Evolutionary conservation across 1,140 invertebrate genomes (phyloP).

Genomic region (Dufourea novaeangliae): DNA sequence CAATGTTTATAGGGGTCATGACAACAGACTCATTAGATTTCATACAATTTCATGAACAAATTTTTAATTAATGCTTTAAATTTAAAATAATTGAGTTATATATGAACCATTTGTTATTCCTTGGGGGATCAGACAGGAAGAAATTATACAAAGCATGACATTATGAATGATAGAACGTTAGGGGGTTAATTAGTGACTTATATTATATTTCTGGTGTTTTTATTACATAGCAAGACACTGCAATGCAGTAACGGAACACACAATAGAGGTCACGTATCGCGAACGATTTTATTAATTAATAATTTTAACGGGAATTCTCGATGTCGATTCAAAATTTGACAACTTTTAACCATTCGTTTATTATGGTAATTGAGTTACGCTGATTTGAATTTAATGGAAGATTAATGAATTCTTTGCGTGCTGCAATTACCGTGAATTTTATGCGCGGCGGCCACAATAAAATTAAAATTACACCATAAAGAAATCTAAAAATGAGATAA

Average conservation of each 20-base stretch:
- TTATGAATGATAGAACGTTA: not conserved
- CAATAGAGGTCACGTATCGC: not conserved
- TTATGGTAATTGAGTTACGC: not conserved
- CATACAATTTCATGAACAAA: no score
- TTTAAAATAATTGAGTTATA: not conserved
- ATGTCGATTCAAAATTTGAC: not conserved
- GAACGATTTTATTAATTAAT: not conserved
- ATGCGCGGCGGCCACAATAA: not conserved
- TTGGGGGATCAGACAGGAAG: not conserved
- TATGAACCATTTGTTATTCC: not conserved
- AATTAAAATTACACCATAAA: not conserved
- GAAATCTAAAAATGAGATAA: not conserved
- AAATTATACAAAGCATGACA: not conserved
- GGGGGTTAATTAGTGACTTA: not conserved
- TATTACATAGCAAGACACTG: not conserved
- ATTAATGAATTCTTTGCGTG: not conserved
- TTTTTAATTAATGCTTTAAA: not conserved
- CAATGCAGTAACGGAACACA: not conserved
- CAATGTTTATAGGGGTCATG: no score
- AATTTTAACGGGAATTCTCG: not conserved
- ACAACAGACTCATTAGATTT: no score
- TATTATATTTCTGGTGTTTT: not conserved
- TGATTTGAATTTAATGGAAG: constrained; percentile 9
- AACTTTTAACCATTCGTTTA: not conserved
- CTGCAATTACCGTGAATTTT: not conserved